Base-by-base conservation (phyloP, 2,888 invertebrate genomes). In the Gasteruption jaculator region DNA sequence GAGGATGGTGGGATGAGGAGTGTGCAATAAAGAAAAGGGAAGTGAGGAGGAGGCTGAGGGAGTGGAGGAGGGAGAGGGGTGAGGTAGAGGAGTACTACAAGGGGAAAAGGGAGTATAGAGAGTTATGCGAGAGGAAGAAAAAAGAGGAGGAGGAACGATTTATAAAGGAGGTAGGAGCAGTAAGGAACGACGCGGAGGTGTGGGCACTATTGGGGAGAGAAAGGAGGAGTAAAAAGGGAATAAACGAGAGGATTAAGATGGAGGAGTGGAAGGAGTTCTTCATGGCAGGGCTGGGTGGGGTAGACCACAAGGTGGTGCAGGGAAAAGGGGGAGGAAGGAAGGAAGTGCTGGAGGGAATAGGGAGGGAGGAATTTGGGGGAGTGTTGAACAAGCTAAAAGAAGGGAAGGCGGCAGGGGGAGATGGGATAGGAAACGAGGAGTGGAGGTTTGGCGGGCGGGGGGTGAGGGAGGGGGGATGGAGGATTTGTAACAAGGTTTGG, bases 11-110 rank as follows among this genome's bases (percentile, higher is more conserved):
- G 34, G 16, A 22, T 22, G 15, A 26, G 33, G 33, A 43, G 8
- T 10, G 30, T 21, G 22, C 24, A 16, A 24, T 29, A 16, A 7
- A n/a, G 21, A 29, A 8, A 19, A 24, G 21, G 10, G 2, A 8
- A 14, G 25, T 16, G 36, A 35, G 40, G 29, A 35, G 22, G 25
- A 30, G 32, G 41, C 32, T 25, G 29, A 43, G 41, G 43, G 41
- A 36, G 27, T 7, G 42, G 43, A 32, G 32, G 41, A 21, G 34
- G 48, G 38, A 35, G 22, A 35, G 41, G 27, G 44, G 41, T 39
- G 30, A 35, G 25, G 37, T 32, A 36, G 8, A 24, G 41, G 15
- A 24, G 12, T 26, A n/a, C 16, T 20, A 16, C 26, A 35, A 11
- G 35, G 24, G 39, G n/a, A 10, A 10, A 20, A 30, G 15, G 36